Evolutionary conservation across 1,140 invertebrate species (phyloP).

Genomic region (Lucilia cuprina): DNA sequence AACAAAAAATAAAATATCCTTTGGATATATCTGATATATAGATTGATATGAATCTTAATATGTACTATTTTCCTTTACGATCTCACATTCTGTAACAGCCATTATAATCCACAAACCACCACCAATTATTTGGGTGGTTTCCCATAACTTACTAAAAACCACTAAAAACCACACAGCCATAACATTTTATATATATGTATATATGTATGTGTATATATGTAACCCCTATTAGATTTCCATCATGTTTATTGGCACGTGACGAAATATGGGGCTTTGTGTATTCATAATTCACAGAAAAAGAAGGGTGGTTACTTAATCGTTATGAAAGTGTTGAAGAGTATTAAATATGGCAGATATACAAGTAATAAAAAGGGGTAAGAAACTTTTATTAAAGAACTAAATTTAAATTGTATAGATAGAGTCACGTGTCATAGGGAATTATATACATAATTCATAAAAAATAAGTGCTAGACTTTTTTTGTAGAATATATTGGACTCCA

Average conservation of each 20-base stretch:
- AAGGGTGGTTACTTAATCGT: not conserved
- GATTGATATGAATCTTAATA: too few relatives aligned
- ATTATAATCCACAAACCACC: not conserved
- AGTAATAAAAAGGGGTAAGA: not conserved
- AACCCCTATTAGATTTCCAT: not conserved
- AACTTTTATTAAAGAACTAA: not conserved
- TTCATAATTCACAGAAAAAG: not conserved
- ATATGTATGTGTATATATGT: too few relatives aligned
- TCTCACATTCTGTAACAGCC: too few relatives aligned
- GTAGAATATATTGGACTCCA: too few relatives aligned
- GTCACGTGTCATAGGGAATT: not conserved
- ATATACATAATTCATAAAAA: not conserved
- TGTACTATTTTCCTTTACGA: too few relatives aligned
- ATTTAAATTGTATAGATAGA: not conserved
- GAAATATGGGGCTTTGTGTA: too few relatives aligned
- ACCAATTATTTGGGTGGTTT: not conserved
- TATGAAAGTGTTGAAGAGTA: not conserved
- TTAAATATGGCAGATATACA: not conserved
- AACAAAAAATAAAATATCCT: too few relatives aligned
- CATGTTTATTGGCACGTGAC: not conserved
- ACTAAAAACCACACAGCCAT: not conserved
- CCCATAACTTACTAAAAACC: not conserved
- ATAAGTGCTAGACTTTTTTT: too few relatives aligned
- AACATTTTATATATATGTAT: not conserved
- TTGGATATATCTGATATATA: too few relatives aligned